Evolutionary conservation across 2,113 vertebrate species (phyloP).

Genomic region (Hassar affinis): DNA sequence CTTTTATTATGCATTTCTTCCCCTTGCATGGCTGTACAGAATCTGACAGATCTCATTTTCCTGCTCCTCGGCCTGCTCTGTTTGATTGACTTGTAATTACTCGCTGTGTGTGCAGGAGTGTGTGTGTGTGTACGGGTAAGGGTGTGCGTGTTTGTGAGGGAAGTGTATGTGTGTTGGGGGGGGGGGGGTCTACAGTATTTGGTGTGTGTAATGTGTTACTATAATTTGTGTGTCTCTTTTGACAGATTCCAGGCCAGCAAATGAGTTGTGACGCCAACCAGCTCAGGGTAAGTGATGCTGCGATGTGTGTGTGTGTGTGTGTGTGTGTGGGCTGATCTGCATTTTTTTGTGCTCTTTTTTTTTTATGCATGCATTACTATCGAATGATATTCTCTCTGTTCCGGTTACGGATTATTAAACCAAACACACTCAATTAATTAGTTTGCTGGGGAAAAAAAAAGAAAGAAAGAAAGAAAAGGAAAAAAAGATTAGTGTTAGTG

Average conservation of each 20-base stretch:
- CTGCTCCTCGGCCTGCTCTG: constrained; percentile 49
- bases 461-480: background rate
- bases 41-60: constrained; percentile 57
- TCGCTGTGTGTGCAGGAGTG: constrained; percentile 15
- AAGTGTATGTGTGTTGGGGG: background rate
- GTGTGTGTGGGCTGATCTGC: background rate
- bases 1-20: constrained; percentile 19
- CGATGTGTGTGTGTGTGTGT: constrained; percentile 16
- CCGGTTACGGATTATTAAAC: constrained; percentile 24
- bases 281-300: constrained; percentile 79
- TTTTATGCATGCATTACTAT: constrained; percentile 5
- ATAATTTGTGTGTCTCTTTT: constrained; percentile 60
- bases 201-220: constrained; percentile 53
- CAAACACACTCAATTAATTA: constrained; percentile 16
- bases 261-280: constrained; percentile 85
- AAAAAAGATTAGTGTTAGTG: background rate
- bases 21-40: constrained; percentile 48
- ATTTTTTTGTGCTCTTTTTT: constrained; percentile 22
- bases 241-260: constrained; percentile 80
- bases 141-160: background rate
- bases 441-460: background rate
- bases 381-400: background rate
- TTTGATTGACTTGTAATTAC: constrained; percentile 58
- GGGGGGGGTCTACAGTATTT: constrained; percentile 40
- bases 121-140: background rate